Evolutionary conservation across 2,113 vertebrate species (phyloP).

Genomic region (Astur gentilis): DNA sequence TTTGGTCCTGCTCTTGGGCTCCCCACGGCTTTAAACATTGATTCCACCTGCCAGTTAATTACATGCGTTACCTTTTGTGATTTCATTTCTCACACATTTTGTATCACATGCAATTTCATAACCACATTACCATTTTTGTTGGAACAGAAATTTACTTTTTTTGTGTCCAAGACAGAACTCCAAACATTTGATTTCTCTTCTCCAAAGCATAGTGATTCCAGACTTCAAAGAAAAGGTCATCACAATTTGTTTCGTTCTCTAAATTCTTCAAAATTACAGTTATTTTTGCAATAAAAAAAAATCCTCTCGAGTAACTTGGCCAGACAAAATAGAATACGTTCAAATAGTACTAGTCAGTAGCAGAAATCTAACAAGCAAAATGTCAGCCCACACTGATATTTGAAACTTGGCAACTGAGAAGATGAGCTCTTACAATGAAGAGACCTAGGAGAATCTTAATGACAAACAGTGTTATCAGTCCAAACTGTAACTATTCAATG

Average conservation of each 20-base stretch:
- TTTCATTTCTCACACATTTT: not conserved
- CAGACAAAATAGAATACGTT: not conserved
- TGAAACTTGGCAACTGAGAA: not conserved
- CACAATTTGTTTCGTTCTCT: not conserved
- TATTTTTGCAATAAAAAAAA: not conserved
- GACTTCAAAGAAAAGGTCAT: not conserved
- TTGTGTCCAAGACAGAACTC: not conserved
- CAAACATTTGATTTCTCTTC: not conserved
- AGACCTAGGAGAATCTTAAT: not conserved
- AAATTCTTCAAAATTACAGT: not conserved
- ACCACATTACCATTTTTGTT: not conserved
- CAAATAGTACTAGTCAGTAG: not conserved
- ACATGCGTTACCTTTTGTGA: not conserved
- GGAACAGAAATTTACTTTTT: not conserved
- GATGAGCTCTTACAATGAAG: not conserved
- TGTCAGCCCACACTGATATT: not conserved
- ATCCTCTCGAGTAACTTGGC: not conserved
- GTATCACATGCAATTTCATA: not conserved
- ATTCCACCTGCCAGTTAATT: not conserved
- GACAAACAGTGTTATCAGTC: not conserved
- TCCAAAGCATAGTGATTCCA: not conserved
- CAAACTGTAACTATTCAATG: not conserved
- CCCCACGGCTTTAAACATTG: not conserved
- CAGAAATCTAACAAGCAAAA: not conserved
- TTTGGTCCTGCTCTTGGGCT: not conserved